Evolutionary conservation across 2,888 invertebrate species (phyloP), one percentile per base, ranked within the genome.

Genomic region (Deroplatys truncata): DNA sequence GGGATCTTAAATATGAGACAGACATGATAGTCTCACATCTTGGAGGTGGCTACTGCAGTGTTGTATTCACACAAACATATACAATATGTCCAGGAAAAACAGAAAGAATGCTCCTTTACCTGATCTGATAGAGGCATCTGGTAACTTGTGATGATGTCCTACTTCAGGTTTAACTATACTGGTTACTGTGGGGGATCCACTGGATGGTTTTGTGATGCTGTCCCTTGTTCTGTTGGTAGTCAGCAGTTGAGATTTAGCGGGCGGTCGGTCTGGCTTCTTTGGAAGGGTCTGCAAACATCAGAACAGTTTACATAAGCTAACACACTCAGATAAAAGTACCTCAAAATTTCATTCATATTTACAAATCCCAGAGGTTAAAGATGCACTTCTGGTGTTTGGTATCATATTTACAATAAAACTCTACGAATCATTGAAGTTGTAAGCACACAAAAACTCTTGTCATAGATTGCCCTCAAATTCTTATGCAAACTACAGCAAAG

Each of bases 151-250:
- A 10, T 84, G 84, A 20, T 29, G 31, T 15, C 84, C 31, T 13
- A 28, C 15, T 35, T 90, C 88, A 35, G 43, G 82, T 85, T 88
- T 90, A 8, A 29, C 25, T 84, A 43, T 9, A 88, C 82, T 35
- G 31, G 82, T 20, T 56, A 82, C 29, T 28, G 87, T 49, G 20
- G 28, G 16, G 15, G 43, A 72, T 72, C 86, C 88, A 86, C 86
- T 86, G 28, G 84, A 88, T 20, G 92, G 91, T 89, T 92, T 92
- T 8, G 91, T 92, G 83, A 92, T 91, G 49, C 91, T 91, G 85
- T 92, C 92, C 84, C 92, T 90, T 43, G 90, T 90, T 89, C 91
- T 91, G 87, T 91, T 92, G 29, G 91, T 92, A 28, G 92, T 91
- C 35, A 85, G 85, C 13, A 84, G 20, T 35, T 87, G 90, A 15